phyloP scores from a whole-genome alignment of 2,797 vertebrate genomes.

The Oryzias dopingdopingensis region DNA sequence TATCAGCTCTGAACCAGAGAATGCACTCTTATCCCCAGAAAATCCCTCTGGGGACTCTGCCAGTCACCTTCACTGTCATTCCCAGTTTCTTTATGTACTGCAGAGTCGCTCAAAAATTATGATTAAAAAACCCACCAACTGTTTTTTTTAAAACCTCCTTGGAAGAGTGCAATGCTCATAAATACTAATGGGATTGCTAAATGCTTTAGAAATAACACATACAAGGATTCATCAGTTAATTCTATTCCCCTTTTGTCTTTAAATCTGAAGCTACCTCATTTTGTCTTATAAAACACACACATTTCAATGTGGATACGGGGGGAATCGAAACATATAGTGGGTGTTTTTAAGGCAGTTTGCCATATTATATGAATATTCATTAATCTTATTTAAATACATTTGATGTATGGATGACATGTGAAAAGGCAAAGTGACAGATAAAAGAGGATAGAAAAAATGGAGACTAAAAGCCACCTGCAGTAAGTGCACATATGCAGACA shows the following conservation, averaged over 20 bases:
- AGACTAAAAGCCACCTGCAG: slow-evolving; percentile 32
- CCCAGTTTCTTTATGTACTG: slow-evolving; percentile 48
- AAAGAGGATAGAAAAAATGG: slow-evolving; percentile 38
- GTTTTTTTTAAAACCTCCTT: slow-evolving; percentile 18
- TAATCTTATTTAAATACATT: slow-evolving; percentile 62
- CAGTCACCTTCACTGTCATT: slow-evolving; percentile 70
- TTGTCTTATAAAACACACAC: slow-evolving; percentile 18
- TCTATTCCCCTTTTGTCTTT: slow-evolving; percentile 42
- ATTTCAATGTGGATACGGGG: slow-evolving; percentile 29
- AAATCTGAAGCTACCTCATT: slow-evolving; percentile 26
- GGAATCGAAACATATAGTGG: slow-evolving; percentile 46
- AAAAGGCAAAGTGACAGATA: slow-evolving; percentile 49
- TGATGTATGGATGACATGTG: slow-evolving; percentile 37
- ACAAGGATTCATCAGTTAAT: slow-evolving; percentile 41
- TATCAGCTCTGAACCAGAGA: slow-evolving; percentile 63
- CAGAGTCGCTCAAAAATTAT: slow-evolving; percentile 31
- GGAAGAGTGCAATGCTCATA: slow-evolving; percentile 23
- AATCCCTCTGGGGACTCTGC: slow-evolving; percentile 60
- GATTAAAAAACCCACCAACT: slow-evolving; percentile 17
- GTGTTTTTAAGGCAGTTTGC: slow-evolving; percentile 54
- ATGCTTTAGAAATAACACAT: slow-evolving; percentile 48
- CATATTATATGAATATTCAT: slow-evolving; percentile 69
- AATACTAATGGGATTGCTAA: slow-evolving; percentile 51
- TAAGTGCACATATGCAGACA: slow-evolving; percentile 17
- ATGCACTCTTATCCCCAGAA: slow-evolving; percentile 56